Base-by-base conservation (phyloP, 2,888 invertebrate species). In the Ormyrus labotus region DNA sequence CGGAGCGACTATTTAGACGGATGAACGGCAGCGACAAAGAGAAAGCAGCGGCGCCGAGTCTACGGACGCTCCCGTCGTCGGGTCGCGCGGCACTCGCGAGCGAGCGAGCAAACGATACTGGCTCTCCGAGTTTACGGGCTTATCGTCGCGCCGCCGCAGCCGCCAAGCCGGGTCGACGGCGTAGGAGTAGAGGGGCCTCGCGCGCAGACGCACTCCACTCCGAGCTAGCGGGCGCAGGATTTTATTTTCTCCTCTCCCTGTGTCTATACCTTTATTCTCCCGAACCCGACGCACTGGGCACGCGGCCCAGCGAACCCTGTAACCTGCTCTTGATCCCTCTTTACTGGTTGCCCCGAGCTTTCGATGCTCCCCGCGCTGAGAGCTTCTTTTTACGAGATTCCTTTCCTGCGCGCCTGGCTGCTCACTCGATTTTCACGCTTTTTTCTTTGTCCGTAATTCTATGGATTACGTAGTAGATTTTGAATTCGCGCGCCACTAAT, bases 41-140 rank as follows among this genome's bases (percentile, higher is more conserved):
- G 34, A 34, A 34, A 34, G 34, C 34, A 4, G 4, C 34, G 8
- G 47, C 60, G 45, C 34, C 34, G 34, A 34, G 34, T 34, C 34
- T 34, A 3, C 34, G 34, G 34, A 34, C 4, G 34, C 34, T 34
- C 34, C 4, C 34, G 34, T 3, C 45, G 45, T 45, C 61, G 8
- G 3, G 60, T 11, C 65, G 50, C 58, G 58, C 11, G 47, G 47
- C 67, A 71, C 71, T 71, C 80, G 73, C 11, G 69, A 64, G 69
- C 76, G 69, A 81, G 77, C 81, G 81, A 81, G 73, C 80, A 58
- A 77, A 76, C 76, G 72, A 71, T 69, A 77, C 81, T 81, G 74
- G 13, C 72, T 34, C 34, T 55, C 55, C 67, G 75, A 75, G 53
- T 61, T 34, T 34, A 65, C 60, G 65, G 55, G 80, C 80, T 75